phyloP scores from a whole-genome alignment of 1,140 invertebrate genomes.

The Panonychus citri region DNA sequence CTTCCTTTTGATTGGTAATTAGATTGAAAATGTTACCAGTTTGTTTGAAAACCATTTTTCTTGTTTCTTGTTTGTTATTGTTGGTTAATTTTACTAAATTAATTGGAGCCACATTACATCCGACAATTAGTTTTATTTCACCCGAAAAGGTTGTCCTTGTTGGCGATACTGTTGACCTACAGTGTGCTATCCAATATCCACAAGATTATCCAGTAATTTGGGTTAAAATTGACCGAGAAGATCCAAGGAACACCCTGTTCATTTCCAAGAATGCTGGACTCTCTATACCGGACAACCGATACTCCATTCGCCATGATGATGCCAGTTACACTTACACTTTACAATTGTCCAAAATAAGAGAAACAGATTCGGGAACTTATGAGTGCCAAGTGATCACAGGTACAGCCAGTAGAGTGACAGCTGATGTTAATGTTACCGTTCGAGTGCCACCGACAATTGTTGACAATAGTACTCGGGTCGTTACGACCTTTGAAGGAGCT shows the following conservation, averaged over 20 bases:
- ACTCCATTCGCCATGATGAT: slow-evolving; percentile 52
- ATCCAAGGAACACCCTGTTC: slow-evolving; percentile 11
- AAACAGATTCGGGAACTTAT: slow-evolving; percentile 69
- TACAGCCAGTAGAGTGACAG: slow-evolving; percentile 35
- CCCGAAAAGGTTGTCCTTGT: slow-evolving; percentile 77
- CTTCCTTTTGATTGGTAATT: too few relatives aligned
- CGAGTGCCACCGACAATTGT: slow-evolving; percentile 57
- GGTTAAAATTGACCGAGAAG: slow-evolving; percentile 12
- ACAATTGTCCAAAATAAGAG: slow-evolving; percentile 74
- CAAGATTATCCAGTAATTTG: slow-evolving; percentile 36
- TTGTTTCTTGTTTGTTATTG: too few relatives aligned
- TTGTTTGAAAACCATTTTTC: too few relatives aligned
- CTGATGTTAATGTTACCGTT: slow-evolving; percentile 11
- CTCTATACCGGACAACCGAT: slow-evolving; percentile 56
- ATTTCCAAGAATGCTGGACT: slow-evolving; percentile 52
- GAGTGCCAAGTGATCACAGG: slow-evolving; percentile 62
- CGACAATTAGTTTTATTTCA: slow-evolving; percentile 70
- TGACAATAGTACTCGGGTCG: slow-evolving; percentile 65
- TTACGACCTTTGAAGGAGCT: slow-evolving; percentile 56
- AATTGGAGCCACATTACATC: slow-evolving; percentile 18
- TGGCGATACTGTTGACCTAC: slow-evolving; percentile 58
- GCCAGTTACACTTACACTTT: slow-evolving; percentile 51
- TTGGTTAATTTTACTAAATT: too few relatives aligned
- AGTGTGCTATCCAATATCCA: slow-evolving; percentile 68
- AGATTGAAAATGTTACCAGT: too few relatives aligned